Evolutionary conservation across 2,113 vertebrate genomes (phyloP).

Genomic region (Pteropus alecto): DNA sequence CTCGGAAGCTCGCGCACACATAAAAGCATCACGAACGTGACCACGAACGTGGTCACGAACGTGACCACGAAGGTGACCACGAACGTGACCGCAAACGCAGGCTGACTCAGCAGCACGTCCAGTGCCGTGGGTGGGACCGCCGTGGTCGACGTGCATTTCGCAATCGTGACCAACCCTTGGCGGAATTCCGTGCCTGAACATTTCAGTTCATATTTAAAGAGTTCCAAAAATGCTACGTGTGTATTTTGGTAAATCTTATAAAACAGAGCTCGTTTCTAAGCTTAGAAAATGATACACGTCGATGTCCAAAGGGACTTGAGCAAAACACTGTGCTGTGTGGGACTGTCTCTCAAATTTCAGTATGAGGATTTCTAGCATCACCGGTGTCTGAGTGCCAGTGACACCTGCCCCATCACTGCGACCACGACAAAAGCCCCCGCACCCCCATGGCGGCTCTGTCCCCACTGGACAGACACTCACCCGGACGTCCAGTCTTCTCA

Average conservation of each 20-base stretch:
- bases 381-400: background rate
- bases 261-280: background rate
- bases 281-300: background rate
- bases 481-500: background rate
- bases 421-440: background rate
- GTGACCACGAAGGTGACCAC: too few species aligned
- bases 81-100: too few species aligned
- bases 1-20: too few species aligned
- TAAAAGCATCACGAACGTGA: background rate
- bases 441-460: background rate
- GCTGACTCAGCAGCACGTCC: too few species aligned
- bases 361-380: too few species aligned
- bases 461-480: background rate
- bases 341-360: background rate
- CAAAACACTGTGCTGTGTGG: background rate
- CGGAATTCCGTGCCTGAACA: background rate
- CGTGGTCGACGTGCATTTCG: background rate
- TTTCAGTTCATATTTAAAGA: background rate
- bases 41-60: accelerated
- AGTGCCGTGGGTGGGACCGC: accelerated
- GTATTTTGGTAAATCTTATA: background rate
- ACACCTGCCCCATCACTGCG: background rate
- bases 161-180: background rate
- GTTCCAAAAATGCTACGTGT: background rate
- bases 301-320: background rate